Base-by-base conservation (phyloP, 23 tunicate species). In the Ciona savignyi region DNA sequence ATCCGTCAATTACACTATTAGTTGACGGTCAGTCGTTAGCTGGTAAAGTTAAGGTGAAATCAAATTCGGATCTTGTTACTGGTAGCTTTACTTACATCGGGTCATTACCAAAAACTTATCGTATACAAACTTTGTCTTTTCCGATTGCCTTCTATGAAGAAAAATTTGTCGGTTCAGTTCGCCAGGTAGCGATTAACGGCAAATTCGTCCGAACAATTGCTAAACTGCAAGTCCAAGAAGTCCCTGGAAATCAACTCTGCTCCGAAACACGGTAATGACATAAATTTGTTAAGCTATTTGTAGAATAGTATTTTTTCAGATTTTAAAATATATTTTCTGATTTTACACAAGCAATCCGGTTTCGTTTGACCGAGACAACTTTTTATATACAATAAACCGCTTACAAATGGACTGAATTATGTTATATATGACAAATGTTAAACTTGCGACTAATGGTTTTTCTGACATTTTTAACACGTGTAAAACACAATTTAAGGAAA, bases 71-170 rank as follows among this genome's bases (percentile, higher is more conserved):
- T 27, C 64, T 88, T 3, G n/a, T 67, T 3, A 75, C 96, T 2
- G 29, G 22, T n/a, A 76, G 78, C 32, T 56, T 11, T 11, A 76
- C 83, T 0, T 88, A 75, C 65, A 23, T 88, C 27, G 96, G 96
- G 1, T 86, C 83, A 19, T 34, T 88, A 4, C 87, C 96, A 0
- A 32, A 33, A 27, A 67, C 34, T 21, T 75, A 51, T 63, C 65
- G 34, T 20, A 34, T 73, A 20, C 63, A 67, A 30, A 33, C 30
- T 0, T 71, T 88, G 29, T 68, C 96, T 2, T 66, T 77, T 22
- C 84, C 96, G 0, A 31, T 79, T 1, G 77, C 62, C 20, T 81
- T 22, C 62, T 77, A 56, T 51, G 78, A 72, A 20, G 27, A n/a
- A 35, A 80, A 72, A 29, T 88, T 81, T 68, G 66, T 49, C 30